Conservation (phyloP, 2,113 vertebrate species). For the Struthidea cinerea region DNA sequence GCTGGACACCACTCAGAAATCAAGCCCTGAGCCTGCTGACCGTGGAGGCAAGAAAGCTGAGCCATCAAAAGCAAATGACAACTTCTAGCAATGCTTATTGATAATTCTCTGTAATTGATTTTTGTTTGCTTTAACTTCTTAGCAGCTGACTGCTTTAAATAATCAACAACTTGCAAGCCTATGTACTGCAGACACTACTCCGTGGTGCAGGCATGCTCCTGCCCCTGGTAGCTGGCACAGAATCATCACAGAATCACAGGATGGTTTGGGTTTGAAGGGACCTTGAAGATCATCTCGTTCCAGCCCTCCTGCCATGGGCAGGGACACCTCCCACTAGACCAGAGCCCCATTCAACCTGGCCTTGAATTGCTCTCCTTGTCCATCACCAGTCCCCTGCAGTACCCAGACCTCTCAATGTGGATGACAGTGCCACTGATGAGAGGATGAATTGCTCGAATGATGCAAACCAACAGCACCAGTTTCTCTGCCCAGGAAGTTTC, state of each 20-base stretch:
- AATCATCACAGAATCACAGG: background rate
- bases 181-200: background rate
- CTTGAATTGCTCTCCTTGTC: background rate
- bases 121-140: background rate
- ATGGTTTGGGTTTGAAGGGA: background rate
- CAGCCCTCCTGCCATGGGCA: background rate
- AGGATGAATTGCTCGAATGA: background rate
- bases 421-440: background rate
- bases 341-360: background rate
- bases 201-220: background rate
- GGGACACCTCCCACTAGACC: background rate
- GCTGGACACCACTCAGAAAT: background rate
- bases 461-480: background rate
- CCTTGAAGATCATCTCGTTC: background rate
- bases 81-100: background rate
- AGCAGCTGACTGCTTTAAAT: background rate
- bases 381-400: background rate
- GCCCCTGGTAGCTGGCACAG: background rate
- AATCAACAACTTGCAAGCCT: background rate
- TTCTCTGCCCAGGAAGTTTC: background rate
- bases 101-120: background rate
- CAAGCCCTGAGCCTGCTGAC: background rate
- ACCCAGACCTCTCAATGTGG: background rate
- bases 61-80: background rate
- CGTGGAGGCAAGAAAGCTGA: background rate